Conservation (phyloP, 2,113 vertebrate species). For the Mastomys coucha region DNA sequence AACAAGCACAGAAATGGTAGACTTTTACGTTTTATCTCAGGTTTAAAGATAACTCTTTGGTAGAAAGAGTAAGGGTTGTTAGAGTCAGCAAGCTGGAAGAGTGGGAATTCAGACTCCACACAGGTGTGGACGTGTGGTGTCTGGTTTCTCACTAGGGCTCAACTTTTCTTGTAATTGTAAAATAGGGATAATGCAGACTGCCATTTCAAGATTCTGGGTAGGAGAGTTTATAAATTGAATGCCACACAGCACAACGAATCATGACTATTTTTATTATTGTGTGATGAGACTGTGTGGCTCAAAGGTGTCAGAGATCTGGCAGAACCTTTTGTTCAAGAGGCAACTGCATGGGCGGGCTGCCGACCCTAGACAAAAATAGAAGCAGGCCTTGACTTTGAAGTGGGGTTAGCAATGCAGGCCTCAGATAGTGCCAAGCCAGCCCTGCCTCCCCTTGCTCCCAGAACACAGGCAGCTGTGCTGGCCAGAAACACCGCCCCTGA, state of each 20-base stretch:
- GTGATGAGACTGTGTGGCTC: not conserved
- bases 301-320: constrained; percentile 72
- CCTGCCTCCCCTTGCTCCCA: not conserved
- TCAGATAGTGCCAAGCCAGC: not conserved
- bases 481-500: not conserved
- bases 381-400: constrained; percentile 70
- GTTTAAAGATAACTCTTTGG: not conserved
- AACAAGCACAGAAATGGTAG: not conserved
- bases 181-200: too few relatives aligned
- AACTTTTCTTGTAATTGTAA: not conserved
- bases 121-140: not conserved
- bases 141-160: not conserved
- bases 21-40: not conserved
- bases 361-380: constrained; percentile 73
- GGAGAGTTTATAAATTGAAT: not conserved
- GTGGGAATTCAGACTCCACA: not conserved
- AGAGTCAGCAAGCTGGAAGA: not conserved
- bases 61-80: not conserved
- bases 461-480: not conserved
- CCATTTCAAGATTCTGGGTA: not conserved
- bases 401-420: constrained; percentile 23
- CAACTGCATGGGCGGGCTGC: constrained; percentile 57
- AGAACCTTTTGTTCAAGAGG: constrained; percentile 79
- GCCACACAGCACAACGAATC: not conserved
- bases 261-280: not conserved